Evolutionary conservation across 2,888 invertebrate genomes (phyloP).

Genomic region (Epinotia ramella): DNA sequence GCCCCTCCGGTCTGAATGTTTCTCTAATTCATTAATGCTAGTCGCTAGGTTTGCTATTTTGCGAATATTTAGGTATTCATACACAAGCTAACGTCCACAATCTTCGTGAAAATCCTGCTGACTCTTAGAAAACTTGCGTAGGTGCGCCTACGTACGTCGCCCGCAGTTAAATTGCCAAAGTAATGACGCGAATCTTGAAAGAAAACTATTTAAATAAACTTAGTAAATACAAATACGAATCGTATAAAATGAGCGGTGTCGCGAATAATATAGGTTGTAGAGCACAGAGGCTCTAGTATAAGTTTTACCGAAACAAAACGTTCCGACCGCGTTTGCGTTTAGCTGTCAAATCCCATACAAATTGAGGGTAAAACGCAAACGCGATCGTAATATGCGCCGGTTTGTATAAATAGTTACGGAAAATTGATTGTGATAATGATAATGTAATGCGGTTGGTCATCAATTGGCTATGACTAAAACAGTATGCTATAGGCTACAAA

Average conservation of each 20-base stretch:
- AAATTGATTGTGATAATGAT: conserved; percentile 4
- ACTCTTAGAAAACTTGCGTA: conserved; percentile 6
- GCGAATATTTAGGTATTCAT: background rate
- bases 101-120: background rate
- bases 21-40: conserved; percentile 7
- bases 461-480: conserved; percentile 14
- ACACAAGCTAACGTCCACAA: conserved; percentile 3
- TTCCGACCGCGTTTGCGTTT: too few species aligned
- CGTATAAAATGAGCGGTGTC: conserved; percentile 4
- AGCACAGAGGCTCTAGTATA: too few species aligned
- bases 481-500: conserved; percentile 12
- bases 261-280: background rate
- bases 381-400: background rate
- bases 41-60: background rate
- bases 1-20: conserved; percentile 47
- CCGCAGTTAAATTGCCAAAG: conserved; percentile 1
- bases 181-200: conserved; percentile 34
- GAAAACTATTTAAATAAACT: conserved; percentile 23
- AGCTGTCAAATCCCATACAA: too few species aligned
- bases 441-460: conserved; percentile 5
- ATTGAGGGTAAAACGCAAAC: too few species aligned
- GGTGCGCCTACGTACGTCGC: background rate
- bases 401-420: background rate
- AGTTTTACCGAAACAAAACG: too few species aligned
- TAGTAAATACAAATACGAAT: conserved; percentile 29